A percentile compares a stretch with the other conserved stretches of the same genome.
Conservation (phyloP, 2,113 vertebrate species). For the Circaetus gallicus region DNA sequence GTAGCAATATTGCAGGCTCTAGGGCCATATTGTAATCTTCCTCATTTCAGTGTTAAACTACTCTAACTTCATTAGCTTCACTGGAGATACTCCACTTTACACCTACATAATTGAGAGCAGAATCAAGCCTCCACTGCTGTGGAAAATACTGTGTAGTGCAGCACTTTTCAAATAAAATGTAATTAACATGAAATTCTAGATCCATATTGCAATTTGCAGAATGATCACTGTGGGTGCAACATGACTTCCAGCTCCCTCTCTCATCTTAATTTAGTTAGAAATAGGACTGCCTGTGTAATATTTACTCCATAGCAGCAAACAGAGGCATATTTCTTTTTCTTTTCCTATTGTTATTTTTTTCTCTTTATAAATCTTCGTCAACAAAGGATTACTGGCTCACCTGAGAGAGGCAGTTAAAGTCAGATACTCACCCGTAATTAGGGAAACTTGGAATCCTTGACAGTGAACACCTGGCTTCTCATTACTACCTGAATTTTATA, state of each 20-base stretch:
- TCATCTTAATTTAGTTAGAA: slow-evolving; percentile 51
- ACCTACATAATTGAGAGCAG: slow-evolving; percentile 58
- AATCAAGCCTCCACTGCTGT: slow-evolving; percentile 51
- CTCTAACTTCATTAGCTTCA: slow-evolving; percentile 54
- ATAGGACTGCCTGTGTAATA: slow-evolving; percentile 17
- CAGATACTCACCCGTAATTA: slow-evolving; percentile 42
- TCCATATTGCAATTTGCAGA: slow-evolving; percentile 63
- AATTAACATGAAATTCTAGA: slow-evolving; percentile 63
- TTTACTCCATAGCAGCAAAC: slow-evolving; percentile 15
- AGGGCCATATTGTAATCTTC: slow-evolving; percentile 59
- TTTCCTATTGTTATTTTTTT: slow-evolving; percentile 45
- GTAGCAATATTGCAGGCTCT: slow-evolving; percentile 50
- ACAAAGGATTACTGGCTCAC: slow-evolving; percentile 30
- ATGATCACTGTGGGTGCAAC: slow-evolving; percentile 57
- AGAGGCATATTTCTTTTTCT: slow-evolving; percentile 17
- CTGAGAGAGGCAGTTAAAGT: slow-evolving; percentile 42
- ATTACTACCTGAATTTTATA: slow-evolving; percentile 49
- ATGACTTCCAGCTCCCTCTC: slow-evolving; percentile 52
- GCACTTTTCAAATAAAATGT: slow-evolving; percentile 61
- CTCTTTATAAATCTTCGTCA: slow-evolving; percentile 45
- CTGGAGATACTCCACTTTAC: slow-evolving; percentile 52
- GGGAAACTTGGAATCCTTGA: slow-evolving; percentile 55
- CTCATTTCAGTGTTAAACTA: slow-evolving; percentile 46
- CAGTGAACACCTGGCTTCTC: slow-evolving; percentile 53
- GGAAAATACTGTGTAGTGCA: slow-evolving; percentile 54